A percentile compares a stretch with the other conserved stretches of the same genome.
Conservation (phyloP, 2,888 invertebrate species). For the Dolichopus griseipennis region DNA sequence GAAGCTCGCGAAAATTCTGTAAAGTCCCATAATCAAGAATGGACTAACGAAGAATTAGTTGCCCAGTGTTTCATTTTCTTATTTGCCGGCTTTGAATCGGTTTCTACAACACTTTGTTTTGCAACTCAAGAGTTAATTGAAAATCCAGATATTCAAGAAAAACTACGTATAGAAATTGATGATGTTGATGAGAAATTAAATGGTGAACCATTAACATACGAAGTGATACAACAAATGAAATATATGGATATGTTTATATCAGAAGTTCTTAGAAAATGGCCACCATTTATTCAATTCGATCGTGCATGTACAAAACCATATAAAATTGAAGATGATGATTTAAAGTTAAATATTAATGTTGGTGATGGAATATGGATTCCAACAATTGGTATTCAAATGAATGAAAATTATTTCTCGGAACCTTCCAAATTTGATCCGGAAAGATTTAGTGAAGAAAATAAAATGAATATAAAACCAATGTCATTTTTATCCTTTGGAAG, state of each 20-base stretch:
- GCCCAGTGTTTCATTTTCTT: slow-evolving; percentile 52
- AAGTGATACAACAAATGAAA: slow-evolving; percentile 49
- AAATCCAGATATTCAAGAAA: slow-evolving; percentile 51
- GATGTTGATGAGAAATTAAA: slow-evolving; percentile 42
- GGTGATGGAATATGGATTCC: slow-evolving; percentile 39
- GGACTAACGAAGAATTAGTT: slow-evolving; percentile 48
- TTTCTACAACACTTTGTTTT: slow-evolving; percentile 44
- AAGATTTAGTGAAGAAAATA: slow-evolving; percentile 51
- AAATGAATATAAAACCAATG: slow-evolving; percentile 42
- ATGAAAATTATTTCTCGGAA: slow-evolving; percentile 47
- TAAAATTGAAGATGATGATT: slow-evolving; percentile 31
- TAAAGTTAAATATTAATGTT: slow-evolving; percentile 31
- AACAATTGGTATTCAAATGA: slow-evolving; percentile 44
- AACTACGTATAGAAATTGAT: slow-evolving; percentile 48
- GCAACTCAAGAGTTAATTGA: slow-evolving; percentile 50
- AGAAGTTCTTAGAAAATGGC: slow-evolving; percentile 48
- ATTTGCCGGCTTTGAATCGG: slow-evolving; percentile 50
- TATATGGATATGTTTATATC: slow-evolving; percentile 52
- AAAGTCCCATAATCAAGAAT: slow-evolving; percentile 26
- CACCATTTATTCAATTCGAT: slow-evolving; percentile 44
- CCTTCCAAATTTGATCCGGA: slow-evolving; percentile 52
- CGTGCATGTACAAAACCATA: slow-evolving; percentile 49
- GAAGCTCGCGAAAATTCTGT: slow-evolving; percentile 16
- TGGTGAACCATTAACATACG: slow-evolving; percentile 47
- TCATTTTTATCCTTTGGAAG: slow-evolving; percentile 49